Evolutionary conservation across 2,888 invertebrate genomes (phyloP).

Genomic region (Lasioglossum villosulum): DNA sequence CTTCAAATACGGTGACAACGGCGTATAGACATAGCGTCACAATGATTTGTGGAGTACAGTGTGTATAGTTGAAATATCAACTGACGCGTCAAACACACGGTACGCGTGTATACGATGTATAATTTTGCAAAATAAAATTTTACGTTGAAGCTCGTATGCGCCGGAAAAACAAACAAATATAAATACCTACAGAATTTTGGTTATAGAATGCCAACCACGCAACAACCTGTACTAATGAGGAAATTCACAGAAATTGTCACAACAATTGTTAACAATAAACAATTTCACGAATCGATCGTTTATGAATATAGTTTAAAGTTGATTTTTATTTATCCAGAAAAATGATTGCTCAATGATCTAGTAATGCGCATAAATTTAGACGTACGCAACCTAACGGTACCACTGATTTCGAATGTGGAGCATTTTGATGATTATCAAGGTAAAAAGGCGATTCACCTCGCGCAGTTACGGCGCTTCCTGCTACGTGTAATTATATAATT

Average conservation of each 20-base stretch:
- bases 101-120: no score
- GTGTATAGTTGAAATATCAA: not conserved
- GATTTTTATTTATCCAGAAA: not conserved
- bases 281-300: no score
- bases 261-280: no score
- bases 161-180: no score
- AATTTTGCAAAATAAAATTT: no score
- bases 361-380: conserved; percentile 14
- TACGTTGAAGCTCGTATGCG: no score
- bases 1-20: no score
- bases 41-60: not conserved
- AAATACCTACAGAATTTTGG: no score
- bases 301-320: not conserved
- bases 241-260: not conserved
- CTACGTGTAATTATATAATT: conserved; percentile 40
- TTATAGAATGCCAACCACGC: no score
- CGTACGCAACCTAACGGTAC: conserved; percentile 2
- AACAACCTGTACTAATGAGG: not conserved
- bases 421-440: conserved; percentile 59
- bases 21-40: no score
- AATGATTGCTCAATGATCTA: conserved; percentile 29
- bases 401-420: conserved; percentile 40
- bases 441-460: conserved; percentile 39
- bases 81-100: not conserved
- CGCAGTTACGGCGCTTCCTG: conserved; percentile 40